These are phyloP conservation scores for Palythoa heliodiscus DNA, from an alignment of 92 coral and sea anemone species.

Conservation along the genomic window DNA sequence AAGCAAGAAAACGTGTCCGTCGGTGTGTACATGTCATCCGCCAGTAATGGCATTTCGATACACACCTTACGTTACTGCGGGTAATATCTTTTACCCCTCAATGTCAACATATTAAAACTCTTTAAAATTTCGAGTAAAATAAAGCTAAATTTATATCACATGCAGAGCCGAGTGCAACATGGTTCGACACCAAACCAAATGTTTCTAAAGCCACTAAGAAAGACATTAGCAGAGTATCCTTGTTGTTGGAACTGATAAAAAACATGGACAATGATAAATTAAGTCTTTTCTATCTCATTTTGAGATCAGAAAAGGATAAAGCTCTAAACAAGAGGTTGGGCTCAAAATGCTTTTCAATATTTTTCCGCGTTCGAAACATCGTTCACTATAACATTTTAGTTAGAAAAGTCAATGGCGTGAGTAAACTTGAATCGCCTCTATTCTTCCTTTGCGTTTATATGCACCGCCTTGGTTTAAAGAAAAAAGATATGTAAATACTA, in stretches of 20 bases:
- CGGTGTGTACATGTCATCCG: constrained; percentile 63
- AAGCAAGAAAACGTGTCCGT: constrained; percentile 42
- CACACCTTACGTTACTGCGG: constrained; percentile 30
- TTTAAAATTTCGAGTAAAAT: background rate
- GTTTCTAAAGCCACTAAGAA: background rate
- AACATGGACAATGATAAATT: no score
- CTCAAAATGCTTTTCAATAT: no score
- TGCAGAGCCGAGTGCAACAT: background rate
- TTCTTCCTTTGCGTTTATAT: no score
- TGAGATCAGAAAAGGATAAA: no score
- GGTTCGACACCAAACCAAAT: constrained; percentile 8
- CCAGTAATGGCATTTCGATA: constrained; percentile 44
- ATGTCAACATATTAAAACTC: constrained; percentile 31
- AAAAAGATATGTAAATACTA: no score
- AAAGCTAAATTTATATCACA: background rate
- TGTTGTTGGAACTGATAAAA: background rate
- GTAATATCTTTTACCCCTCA: constrained; percentile 34
- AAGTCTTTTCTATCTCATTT: no score
- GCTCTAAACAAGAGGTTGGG: no score
- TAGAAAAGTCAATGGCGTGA: no score
- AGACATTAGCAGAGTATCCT: constrained; percentile 10
- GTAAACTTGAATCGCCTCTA: no score
- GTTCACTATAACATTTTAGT: no score
- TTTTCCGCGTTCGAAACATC: no score
- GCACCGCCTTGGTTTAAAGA: no score